These are phyloP conservation scores for Drosophila fungiperda DNA, from an alignment of 2,888 invertebrate genomes.

Conservation along the genomic window DNA sequence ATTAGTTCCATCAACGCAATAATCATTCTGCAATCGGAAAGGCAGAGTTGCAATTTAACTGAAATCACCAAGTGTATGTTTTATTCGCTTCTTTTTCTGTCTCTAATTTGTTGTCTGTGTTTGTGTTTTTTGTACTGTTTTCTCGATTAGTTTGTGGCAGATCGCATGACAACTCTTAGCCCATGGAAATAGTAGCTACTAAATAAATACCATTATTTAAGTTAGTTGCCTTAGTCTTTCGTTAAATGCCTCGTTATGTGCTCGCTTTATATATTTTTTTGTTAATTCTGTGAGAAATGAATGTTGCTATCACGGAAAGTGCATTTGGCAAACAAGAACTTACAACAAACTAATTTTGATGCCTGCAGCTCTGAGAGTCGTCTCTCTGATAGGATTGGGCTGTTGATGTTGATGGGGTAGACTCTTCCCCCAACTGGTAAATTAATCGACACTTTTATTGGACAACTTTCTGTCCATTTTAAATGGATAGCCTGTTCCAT, in stretches of 20 bases:
- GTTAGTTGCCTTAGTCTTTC: neutral
- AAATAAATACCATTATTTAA: neutral
- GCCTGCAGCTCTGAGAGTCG: neutral
- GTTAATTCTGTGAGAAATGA: no score
- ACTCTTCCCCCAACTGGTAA: neutral
- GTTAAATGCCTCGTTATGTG: neutral
- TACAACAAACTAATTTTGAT: neutral
- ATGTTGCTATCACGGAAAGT: neutral
- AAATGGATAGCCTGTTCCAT: neutral
- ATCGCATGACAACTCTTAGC: neutral
- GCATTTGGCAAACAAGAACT: neutral
- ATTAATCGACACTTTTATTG: neutral
- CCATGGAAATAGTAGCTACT: neutral
- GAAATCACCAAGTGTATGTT: slow-evolving; percentile 55
- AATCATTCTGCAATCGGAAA: slow-evolving; percentile 76
- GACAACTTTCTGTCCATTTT: neutral
- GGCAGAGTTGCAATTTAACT: slow-evolving; percentile 55
- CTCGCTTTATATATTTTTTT: neutral
- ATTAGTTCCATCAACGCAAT: slow-evolving; percentile 79
- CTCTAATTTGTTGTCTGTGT: neutral
- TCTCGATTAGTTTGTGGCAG: neutral
- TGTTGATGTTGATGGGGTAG: neutral
- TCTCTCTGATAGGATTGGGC: neutral
- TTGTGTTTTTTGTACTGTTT: slow-evolving; percentile 2
- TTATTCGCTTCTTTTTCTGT: neutral